phyloP scores from a whole-genome alignment of 2,888 invertebrate genomes.

The Hoplodrina ambigua region DNA sequence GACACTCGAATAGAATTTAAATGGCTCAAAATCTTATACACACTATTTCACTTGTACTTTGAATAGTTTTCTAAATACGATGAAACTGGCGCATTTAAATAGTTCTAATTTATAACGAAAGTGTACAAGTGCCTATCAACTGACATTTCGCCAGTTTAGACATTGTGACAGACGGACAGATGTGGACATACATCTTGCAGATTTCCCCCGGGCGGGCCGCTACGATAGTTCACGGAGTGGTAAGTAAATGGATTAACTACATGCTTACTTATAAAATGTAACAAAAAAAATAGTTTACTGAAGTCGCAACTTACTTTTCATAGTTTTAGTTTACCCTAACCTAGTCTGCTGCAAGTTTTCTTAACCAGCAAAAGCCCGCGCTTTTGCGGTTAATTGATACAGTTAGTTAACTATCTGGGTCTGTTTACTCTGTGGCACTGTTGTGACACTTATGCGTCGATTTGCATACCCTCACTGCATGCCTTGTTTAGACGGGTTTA shows the following conservation, averaged over 20 bases:
- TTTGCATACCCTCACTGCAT: conserved; percentile 20
- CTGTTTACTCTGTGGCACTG: conserved; percentile 13
- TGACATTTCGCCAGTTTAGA: conserved; percentile 7
- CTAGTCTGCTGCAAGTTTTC: too few relatives aligned
- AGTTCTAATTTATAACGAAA: background rate
- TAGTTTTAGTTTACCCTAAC: too few relatives aligned
- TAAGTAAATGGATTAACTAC: conserved; percentile 20
- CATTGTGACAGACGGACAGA: conserved; percentile 26
- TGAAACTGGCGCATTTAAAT: background rate
- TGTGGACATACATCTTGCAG: conserved; percentile 44
- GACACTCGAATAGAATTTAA: too few relatives aligned
- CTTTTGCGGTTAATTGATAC: background rate
- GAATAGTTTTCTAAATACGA: background rate
- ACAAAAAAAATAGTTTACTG: background rate
- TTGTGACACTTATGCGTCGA: conserved; percentile 5
- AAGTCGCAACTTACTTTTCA: too few relatives aligned
- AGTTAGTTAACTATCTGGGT: background rate
- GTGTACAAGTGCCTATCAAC: background rate
- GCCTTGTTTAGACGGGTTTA: conserved; percentile 1
- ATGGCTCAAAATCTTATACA: too few relatives aligned
- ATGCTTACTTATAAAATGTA: background rate
- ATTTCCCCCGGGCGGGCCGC: conserved; percentile 52
- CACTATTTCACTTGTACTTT: too few relatives aligned
- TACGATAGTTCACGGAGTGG: conserved; percentile 13
- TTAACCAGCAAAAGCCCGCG: too few relatives aligned